A percentile compares a stretch with the other conserved stretches of the same genome.
These are phyloP conservation scores for Spondyliosoma cantharus DNA, from an alignment of 2,797 vertebrate species.

Conservation along the genomic window DNA sequence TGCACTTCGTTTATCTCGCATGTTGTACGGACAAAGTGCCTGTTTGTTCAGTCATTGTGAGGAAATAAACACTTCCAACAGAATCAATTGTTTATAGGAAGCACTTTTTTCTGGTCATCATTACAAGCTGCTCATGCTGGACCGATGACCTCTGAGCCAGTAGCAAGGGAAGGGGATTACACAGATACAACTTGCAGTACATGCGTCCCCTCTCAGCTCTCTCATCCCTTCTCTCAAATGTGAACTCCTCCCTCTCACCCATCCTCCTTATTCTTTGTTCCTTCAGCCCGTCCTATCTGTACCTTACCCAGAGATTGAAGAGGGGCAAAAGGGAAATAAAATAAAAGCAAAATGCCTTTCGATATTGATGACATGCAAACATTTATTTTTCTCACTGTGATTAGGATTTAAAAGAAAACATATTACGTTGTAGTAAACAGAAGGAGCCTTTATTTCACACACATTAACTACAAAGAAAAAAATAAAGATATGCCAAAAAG, in stretches of 20 bases:
- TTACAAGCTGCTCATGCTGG: conserved; percentile 32
- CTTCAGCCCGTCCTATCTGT: conserved; percentile 13
- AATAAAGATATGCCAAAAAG: conserved; percentile 1
- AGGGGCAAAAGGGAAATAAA: background rate
- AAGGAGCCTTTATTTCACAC: conserved; percentile 21
- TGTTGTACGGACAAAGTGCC: background rate
- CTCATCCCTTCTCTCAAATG: conserved; percentile 41
- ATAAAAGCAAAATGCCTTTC: background rate
- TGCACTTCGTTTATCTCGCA: too few relatives aligned
- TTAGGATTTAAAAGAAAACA: background rate
- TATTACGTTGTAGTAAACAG: conserved; percentile 3
- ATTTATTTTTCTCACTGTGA: conserved; percentile 8
- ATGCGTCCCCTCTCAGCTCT: conserved; percentile 5
- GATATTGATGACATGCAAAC: conserved; percentile 12
- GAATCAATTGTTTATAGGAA: background rate
- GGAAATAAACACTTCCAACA: background rate
- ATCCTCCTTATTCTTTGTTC: conserved; percentile 36
- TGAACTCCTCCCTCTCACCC: conserved; percentile 42
- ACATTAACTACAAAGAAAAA: conserved; percentile 27
- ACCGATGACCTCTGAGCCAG: conserved; percentile 39
- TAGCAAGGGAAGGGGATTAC: conserved; percentile 23
- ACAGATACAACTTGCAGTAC: conserved; percentile 30
- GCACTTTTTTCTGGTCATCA: conserved; percentile 3
- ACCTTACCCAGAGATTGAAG: background rate
- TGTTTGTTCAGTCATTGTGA: background rate